A percentile compares a stretch with the other conserved stretches of the same genome.
phyloP scores from a whole-genome alignment of 2,888 invertebrate species.

The Nomada ruficornis region DNA sequence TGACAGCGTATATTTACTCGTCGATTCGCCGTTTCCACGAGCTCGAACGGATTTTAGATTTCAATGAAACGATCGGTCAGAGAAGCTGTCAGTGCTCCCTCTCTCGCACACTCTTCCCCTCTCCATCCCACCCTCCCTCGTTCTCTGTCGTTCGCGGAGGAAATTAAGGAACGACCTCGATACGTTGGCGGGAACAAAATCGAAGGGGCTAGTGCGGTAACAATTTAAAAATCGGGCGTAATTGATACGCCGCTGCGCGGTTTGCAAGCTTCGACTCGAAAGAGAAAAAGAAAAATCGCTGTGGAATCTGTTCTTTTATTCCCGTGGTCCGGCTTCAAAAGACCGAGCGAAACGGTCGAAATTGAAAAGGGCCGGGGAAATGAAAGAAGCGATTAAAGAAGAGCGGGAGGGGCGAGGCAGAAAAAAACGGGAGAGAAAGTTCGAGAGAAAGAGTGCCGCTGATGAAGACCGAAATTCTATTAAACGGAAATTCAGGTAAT shows the following conservation, averaged over 20 bases:
- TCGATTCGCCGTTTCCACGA: slow-evolving; percentile 42
- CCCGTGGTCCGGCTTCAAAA: slow-evolving; percentile 14
- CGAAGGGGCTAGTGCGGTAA: background rate
- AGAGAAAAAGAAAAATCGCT: slow-evolving; percentile 24
- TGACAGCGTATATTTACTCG: slow-evolving; percentile 46
- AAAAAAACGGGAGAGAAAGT: too few species aligned
- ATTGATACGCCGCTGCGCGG: slow-evolving; percentile 23
- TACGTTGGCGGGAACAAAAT: background rate
- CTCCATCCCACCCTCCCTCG: background rate
- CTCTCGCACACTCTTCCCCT: too few species aligned
- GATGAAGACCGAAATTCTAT: slow-evolving; percentile 48
- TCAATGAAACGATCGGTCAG: slow-evolving; percentile 33
- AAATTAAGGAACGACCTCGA: slow-evolving; percentile 26
- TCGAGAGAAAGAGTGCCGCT: background rate
- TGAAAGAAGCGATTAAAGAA: slow-evolving; percentile 45
- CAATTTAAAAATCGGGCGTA: slow-evolving; percentile 31
- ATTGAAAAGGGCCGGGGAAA: slow-evolving; percentile 36
- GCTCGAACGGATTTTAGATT: slow-evolving; percentile 38
- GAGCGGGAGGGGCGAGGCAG: background rate
- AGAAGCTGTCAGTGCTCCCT: background rate
- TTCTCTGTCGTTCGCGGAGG: background rate
- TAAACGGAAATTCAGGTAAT: slow-evolving; percentile 53
- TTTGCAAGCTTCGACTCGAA: slow-evolving; percentile 7
- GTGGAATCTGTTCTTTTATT: slow-evolving; percentile 32
- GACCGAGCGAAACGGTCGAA: slow-evolving; percentile 34